Percentiles rank a stretch among this genome's conserved stretches.
Conservation (phyloP, 2,797 vertebrate genomes). For the Huso huso region DNA sequence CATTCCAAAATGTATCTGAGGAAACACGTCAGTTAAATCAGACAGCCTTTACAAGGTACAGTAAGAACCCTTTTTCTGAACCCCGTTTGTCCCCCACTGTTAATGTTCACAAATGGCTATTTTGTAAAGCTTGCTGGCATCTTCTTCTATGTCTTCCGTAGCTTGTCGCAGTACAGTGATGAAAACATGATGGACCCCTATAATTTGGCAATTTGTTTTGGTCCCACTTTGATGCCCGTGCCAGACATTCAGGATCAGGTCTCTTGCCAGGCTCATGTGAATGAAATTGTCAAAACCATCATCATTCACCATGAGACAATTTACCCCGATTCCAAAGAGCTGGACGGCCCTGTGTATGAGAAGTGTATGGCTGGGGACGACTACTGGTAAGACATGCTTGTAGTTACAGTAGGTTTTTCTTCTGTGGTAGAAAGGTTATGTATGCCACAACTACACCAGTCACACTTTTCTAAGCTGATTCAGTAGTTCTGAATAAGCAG, state of each 20-base stretch:
- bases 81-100: no score
- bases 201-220: slow-evolving; percentile 96
- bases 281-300: slow-evolving; percentile 95
- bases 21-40: no score
- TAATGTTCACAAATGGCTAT: no score
- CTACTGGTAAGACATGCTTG: slow-evolving; percentile 75
- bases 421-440: no score
- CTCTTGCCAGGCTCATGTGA: slow-evolving; percentile 94
- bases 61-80: no score
- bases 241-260: slow-evolving; percentile 94
- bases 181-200: slow-evolving; percentile 99
- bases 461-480: no score
- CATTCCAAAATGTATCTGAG: no score
- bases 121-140: slow-evolving; percentile 6
- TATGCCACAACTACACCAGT: no score
- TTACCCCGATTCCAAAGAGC: slow-evolving; percentile 89
- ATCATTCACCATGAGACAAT: slow-evolving; percentile 94
- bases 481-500: no score
- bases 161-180: slow-evolving; percentile 94
- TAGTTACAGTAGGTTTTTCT: no score
- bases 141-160: slow-evolving; percentile 30
- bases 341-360: slow-evolving; percentile 92
- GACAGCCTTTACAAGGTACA: no score
- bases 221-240: slow-evolving; percentile 95
- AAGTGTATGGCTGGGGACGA: slow-evolving; percentile 97